A percentile compares a stretch with the other conserved stretches of the same genome.
These are phyloP conservation scores for Psilopsiagon aymara DNA, from an alignment of 2,113 vertebrate species.

Conservation along the genomic window DNA sequence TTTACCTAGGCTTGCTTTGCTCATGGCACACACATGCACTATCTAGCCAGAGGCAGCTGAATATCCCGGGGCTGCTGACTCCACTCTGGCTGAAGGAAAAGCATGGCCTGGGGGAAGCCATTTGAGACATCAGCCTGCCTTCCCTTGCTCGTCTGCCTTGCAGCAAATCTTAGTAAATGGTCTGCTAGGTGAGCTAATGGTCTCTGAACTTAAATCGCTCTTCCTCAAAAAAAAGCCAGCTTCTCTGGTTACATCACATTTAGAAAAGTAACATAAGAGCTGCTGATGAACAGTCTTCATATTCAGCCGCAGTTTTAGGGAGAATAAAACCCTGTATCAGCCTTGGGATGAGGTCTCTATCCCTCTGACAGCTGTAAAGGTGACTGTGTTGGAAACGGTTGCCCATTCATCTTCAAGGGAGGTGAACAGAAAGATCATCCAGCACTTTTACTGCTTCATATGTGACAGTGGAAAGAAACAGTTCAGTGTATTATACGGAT, in stretches of 20 bases:
- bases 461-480: background rate
- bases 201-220: background rate
- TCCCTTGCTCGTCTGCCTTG: background rate
- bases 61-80: accelerated
- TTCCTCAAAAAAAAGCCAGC: background rate
- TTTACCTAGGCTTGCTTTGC: background rate
- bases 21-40: accelerated
- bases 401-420: background rate
- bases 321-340: background rate
- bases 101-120: background rate
- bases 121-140: background rate
- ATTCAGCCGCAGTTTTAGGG: background rate
- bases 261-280: background rate
- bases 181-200: background rate
- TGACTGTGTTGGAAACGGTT: background rate
- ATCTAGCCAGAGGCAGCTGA: background rate
- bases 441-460: background rate
- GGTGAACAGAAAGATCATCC: background rate
- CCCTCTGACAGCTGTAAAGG: background rate
- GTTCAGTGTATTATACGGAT: background rate
- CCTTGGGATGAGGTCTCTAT: background rate
- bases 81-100: background rate
- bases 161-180: background rate
- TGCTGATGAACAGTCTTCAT: background rate
- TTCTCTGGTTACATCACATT: background rate